Evolutionary conservation across 2,888 invertebrate species (phyloP), one percentile per base, ranked within the genome.

Genomic region (Pherbina coryleti): DNA sequence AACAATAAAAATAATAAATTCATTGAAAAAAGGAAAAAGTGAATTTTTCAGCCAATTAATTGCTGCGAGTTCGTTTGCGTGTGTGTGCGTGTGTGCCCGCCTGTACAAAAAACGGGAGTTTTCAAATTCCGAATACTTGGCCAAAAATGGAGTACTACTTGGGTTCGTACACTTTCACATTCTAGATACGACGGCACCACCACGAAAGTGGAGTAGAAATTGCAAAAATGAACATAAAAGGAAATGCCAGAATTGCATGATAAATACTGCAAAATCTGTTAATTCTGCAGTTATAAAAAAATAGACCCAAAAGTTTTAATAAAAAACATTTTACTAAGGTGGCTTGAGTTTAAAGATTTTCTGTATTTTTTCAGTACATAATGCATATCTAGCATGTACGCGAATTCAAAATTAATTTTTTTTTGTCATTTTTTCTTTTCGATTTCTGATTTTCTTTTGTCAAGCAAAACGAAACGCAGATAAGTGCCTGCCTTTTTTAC

Each of bases 121-220:
- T 69, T 55, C 55, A 67, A 51, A 49, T 73, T 72, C 31, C 76
- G 78, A 74, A 57, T 51, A 75, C 64, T 31, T 44, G 71, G 44
- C 44, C 25, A 77, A 82, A 80, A 79, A 83, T 83, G 83, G 87
- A 87, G 85, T 87, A 87, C 83, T 86, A 85, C 85, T 82, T 87
- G 85, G 87, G 87, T 87, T 87, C 83, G 87, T 83, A 82, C 81
- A 82, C 78, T 71, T 75, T 79, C 64, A 49, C 60, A 73, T 72
- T 71, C 55, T 22, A 55, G 55, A n/a, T 28, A 5, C 17, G n/a
- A 64, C 60, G 55, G 34, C 53, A 34, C 49, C 8, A 70, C 25
- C 60, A 44, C 66, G 44, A 22, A 31, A 64, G 64, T 64, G 64
- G 64, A 64, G 5, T 64, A 64, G 28, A 25, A 64, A 64, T 64